Conservation (phyloP, 2,797 vertebrate species). For the Eulemur mongoz region DNA sequence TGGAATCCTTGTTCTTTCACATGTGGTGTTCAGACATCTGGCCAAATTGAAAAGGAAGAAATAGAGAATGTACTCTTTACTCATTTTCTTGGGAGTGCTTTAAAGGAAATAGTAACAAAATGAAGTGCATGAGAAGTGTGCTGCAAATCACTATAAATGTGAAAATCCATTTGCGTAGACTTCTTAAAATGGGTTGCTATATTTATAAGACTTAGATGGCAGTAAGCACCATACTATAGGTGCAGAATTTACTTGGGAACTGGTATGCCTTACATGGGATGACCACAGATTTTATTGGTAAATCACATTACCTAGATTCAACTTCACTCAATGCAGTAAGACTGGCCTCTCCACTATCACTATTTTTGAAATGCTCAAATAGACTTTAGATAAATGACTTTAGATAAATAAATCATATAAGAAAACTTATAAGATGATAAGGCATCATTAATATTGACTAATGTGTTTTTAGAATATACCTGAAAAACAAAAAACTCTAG, state of each 20-base stretch:
- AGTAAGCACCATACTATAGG: background rate
- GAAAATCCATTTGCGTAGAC: background rate
- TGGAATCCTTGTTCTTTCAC: background rate
- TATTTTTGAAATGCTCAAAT: background rate
- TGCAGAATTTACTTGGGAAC: background rate
- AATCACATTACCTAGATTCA: background rate
- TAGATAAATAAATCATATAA: background rate
- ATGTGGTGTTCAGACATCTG: background rate
- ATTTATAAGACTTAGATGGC: background rate
- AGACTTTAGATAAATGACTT: background rate
- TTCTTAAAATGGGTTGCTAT: background rate
- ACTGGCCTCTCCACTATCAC: background rate
- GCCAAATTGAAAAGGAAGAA: conserved; percentile 39
- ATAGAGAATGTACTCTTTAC: conserved; percentile 30
- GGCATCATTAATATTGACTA: background rate
- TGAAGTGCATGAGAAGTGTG: conserved; percentile 13
- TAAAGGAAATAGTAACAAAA: conserved; percentile 29
- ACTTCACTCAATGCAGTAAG: background rate
- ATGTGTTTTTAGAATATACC: conserved; percentile 22
- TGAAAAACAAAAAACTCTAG: conserved; percentile 45
- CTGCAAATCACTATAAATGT: background rate
- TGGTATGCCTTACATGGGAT: background rate
- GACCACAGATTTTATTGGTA: conserved; percentile 28
- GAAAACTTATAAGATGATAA: background rate
- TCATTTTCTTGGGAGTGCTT: conserved; percentile 49